A percentile compares a stretch with the other conserved stretches of the same genome.
These are phyloP conservation scores for Willowsia nigromaculata DNA, from an alignment of 2,888 invertebrate species.

Conservation along the genomic window DNA sequence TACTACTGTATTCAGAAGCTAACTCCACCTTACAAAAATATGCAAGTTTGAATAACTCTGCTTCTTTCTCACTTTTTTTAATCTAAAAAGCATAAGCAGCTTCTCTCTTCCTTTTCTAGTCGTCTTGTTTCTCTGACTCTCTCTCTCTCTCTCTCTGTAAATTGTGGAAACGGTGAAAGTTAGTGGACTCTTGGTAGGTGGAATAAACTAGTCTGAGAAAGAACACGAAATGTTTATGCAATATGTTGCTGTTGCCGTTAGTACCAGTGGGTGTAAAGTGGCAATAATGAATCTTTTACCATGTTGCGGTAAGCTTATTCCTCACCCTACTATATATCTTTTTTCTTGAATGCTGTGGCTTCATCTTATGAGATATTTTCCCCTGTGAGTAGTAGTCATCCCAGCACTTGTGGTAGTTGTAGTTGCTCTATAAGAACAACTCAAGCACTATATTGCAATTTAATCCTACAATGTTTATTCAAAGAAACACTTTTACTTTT, in stretches of 20 bases:
- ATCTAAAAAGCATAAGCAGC: neutral
- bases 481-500: conserved; percentile 22
- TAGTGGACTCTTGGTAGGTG: conserved; percentile 17
- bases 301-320: conserved; percentile 53
- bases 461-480: conserved; percentile 50
- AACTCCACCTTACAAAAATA: neutral
- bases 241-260: conserved; percentile 36
- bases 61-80: neutral
- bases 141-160: neutral
- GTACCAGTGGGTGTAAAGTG: conserved; percentile 67
- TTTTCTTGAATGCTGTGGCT: conserved; percentile 33
- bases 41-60: conserved; percentile 9
- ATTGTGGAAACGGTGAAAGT: conserved; percentile 1
- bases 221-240: conserved; percentile 56
- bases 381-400: conserved; percentile 10
- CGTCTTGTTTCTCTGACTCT: conserved; percentile 3
- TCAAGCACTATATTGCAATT: conserved; percentile 7
- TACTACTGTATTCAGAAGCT: conserved; percentile 4
- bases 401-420: neutral
- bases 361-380: conserved; percentile 49
- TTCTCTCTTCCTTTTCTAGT: neutral
- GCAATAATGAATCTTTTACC: conserved; percentile 70
- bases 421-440: neutral
- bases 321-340: neutral
- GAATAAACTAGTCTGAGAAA: conserved; percentile 23